phyloP scores from a whole-genome alignment of 2,113 vertebrate species.

The Atractosteus spatula region DNA sequence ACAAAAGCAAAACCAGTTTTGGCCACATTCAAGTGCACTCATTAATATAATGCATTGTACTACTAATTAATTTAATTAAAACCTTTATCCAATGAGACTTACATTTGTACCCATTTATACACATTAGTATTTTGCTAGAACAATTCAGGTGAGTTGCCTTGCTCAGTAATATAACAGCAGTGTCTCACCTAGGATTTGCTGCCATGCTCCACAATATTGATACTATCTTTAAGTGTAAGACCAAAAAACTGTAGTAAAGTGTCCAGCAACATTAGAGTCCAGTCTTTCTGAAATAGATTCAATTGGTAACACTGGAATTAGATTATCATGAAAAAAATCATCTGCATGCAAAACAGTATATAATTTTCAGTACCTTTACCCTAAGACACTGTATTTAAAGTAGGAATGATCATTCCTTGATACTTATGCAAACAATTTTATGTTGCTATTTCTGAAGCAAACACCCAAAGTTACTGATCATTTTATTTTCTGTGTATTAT shows the following conservation, averaged over 20 bases:
- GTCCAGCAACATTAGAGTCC: no score
- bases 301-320: conserved; percentile 24
- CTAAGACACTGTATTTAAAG: neutral
- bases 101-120: no score
- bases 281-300: conserved; percentile 2
- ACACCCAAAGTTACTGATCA: conserved; percentile 20
- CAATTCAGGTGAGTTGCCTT: no score
- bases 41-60: neutral
- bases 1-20: conserved; percentile 20
- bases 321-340: conserved; percentile 4
- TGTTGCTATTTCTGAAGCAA: conserved; percentile 19
- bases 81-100: no score
- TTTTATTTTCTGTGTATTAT: conserved; percentile 38
- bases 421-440: conserved; percentile 72
- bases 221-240: conserved; percentile 2
- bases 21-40: conserved; percentile 19
- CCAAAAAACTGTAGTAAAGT: neutral
- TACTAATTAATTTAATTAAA: no score
- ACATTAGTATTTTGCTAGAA: no score
- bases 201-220: neutral
- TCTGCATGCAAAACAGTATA: no score
- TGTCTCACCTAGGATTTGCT: no score
- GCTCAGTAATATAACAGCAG: no score
- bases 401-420: no score
- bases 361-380: neutral